Base-by-base conservation (phyloP, 2,113 vertebrate species). In the Monopterus albus region DNA sequence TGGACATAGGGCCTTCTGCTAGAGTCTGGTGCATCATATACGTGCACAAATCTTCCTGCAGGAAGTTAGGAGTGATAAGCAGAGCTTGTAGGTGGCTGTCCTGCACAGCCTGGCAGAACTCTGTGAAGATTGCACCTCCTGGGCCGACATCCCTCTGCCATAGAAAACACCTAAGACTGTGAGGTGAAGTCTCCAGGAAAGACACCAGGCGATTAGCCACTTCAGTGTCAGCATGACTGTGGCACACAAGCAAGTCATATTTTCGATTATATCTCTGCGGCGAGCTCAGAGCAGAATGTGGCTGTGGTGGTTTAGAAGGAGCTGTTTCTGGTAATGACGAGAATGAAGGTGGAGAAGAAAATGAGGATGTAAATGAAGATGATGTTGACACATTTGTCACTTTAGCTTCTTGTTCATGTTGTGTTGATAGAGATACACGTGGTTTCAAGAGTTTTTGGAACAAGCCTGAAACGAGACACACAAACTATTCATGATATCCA, bases 11-110 rank as follows among this genome's bases (percentile, higher is more conserved):
- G 0, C 92, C 94, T 61, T 96, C 93, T 0, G 87, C 90, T 76
- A 98, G 49, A 0, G 91, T 93, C 72, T 96, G 96, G 56, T 97
- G 94, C 96, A 97, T 96, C 86, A 96, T 93, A 78, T 95, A 97
- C 40, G 49, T 88, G 90, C 96, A 97, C 95, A 95, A 97, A 0
- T 92, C 92, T 42, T 97, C 96, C 28, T 12, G 72, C 3, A 96
- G 89, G 85, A 97, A 98, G 80, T 82, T 7, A 0, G 94, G 92
- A 0, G 95, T 96, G 66, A 97, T 92, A 0, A 98, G 88, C 81
- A 98, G 78, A 31, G 94, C 94, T 45, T 88, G 93, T 28, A 96
- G 89, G 85, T 98, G 96, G 62, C 97, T 96, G 70, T 78, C 82
- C 11, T 86, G 87, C 46, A 96, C 68, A 0, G 95, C 96, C 0